Evolutionary conservation across 2,888 invertebrate species (phyloP).

Genomic region (Penaeus monodon): DNA sequence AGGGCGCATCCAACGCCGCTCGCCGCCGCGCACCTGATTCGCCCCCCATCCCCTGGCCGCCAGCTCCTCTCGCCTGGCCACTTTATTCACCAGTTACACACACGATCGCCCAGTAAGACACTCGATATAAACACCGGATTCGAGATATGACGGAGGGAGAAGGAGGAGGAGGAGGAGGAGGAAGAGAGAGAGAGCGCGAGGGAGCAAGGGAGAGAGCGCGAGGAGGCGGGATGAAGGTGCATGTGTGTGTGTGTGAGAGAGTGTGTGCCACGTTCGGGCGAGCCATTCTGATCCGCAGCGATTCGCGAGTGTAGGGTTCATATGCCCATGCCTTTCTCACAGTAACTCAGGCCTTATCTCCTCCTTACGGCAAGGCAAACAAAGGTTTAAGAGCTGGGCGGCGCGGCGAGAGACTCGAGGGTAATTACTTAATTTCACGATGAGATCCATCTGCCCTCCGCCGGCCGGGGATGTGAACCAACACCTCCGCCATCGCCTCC

Average conservation of each 20-base stretch:
- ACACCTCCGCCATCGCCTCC: no score
- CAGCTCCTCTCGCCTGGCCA: no score
- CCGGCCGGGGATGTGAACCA: no score
- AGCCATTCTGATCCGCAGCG: conserved; percentile 6
- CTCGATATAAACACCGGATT: no score
- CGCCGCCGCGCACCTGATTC: background rate
- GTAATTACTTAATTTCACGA: no score
- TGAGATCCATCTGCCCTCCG: no score
- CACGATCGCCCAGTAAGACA: no score
- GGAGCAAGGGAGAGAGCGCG: background rate
- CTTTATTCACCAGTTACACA: no score
- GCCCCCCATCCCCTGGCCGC: background rate
- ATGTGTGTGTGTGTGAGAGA: no score
- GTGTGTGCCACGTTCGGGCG: background rate
- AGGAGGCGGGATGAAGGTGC: background rate
- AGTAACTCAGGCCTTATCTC: conserved; percentile 37
- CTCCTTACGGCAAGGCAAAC: background rate
- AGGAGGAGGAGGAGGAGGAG: conserved; percentile 1
- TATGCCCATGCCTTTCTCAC: conserved; percentile 24
- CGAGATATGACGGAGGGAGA: no score
- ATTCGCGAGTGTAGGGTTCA: conserved; percentile 14
- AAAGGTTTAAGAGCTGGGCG: no score
- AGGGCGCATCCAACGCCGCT: background rate
- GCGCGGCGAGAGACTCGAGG: no score
- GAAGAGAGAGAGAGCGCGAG: conserved; percentile 3